Evolutionary conservation across 1,140 invertebrate species (phyloP).

Genomic region (Zaprionus africanus): DNA sequence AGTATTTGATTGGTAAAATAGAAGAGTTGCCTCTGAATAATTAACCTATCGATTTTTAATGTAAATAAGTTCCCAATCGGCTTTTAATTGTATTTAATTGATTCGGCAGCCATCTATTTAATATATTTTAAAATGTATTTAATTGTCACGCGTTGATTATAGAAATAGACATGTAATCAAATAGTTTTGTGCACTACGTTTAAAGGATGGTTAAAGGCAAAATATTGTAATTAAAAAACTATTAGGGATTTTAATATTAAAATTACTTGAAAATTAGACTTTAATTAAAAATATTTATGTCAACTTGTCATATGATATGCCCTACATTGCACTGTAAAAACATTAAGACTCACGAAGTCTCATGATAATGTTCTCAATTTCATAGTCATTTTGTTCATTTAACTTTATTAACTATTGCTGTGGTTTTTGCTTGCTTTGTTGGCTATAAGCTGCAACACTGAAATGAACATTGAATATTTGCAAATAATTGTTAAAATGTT

Average conservation of each 20-base stretch:
- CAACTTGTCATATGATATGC: background rate
- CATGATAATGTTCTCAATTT: background rate
- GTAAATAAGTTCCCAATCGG: conserved; percentile 27
- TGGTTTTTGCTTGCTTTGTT: background rate
- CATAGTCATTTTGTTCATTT: conserved; percentile 4
- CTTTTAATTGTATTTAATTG: conserved; percentile 45
- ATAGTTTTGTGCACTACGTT: too few relatives aligned
- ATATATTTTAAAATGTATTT: background rate
- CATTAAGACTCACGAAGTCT: background rate
- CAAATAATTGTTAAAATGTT: too few relatives aligned
- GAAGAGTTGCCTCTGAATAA: conserved; percentile 23
- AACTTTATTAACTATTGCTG: background rate
- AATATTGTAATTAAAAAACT: too few relatives aligned
- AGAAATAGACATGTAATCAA: too few relatives aligned
- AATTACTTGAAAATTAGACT: too few relatives aligned
- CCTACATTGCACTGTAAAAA: background rate
- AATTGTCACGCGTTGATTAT: background rate
- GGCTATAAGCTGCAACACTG: too few relatives aligned
- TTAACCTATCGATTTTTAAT: conserved; percentile 23
- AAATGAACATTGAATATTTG: background rate
- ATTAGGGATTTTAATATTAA: too few relatives aligned
- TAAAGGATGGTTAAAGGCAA: too few relatives aligned
- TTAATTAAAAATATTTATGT: too few relatives aligned
- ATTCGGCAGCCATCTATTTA: background rate
- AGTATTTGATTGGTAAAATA: background rate